Percentiles rank a stretch among this genome's conserved stretches.
Conservation (phyloP, 2,888 invertebrate genomes). For the Cetonia aurata region DNA sequence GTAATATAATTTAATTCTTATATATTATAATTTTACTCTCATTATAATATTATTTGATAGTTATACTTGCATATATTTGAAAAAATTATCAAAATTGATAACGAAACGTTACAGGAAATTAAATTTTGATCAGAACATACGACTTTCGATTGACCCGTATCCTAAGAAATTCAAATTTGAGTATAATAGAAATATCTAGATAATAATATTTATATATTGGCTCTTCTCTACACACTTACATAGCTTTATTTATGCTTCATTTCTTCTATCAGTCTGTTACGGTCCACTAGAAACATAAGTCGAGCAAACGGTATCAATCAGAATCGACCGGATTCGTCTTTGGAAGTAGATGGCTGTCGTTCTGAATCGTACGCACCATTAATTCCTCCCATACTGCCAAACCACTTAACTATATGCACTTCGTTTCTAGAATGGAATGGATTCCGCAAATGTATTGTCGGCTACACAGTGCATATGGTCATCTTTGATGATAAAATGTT, state of each 20-base stretch:
- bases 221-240: no score
- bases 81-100: no score
- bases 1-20: no score
- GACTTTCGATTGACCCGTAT: no score
- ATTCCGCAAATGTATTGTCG: constrained; percentile 1
- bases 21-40: no score
- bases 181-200: no score
- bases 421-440: constrained; percentile 9
- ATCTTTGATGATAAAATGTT: constrained; percentile 10
- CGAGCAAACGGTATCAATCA: constrained; percentile 31
- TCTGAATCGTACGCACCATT: constrained; percentile 35
- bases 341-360: not conserved
- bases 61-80: no score
- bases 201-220: no score
- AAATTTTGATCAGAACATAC: no score
- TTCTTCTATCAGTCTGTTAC: constrained; percentile 2
- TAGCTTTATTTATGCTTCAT: not conserved
- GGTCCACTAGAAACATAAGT: constrained; percentile 15
- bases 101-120: no score
- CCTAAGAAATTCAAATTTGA: no score
- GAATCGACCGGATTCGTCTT: constrained; percentile 24
- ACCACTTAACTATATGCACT: constrained; percentile 37
- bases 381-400: constrained; percentile 31
- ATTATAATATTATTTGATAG: no score
- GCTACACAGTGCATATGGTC: constrained; percentile 4